Evolutionary conservation across 2,888 invertebrate genomes (phyloP).

Genomic region (Acleris emargana): DNA sequence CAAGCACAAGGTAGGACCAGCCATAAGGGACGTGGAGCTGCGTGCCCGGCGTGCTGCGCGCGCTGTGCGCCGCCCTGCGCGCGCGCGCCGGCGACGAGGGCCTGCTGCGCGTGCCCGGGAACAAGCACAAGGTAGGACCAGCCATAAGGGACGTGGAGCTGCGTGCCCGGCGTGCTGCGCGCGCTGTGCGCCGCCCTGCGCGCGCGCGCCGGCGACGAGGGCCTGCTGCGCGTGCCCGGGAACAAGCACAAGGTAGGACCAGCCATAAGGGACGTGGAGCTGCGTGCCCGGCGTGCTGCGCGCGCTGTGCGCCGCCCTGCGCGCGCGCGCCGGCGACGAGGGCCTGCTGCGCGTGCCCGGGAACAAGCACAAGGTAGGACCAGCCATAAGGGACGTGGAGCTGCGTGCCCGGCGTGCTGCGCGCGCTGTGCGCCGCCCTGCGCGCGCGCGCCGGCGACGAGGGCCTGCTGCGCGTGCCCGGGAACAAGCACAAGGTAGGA

Average conservation of each 20-base stretch:
- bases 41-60: constrained; percentile 90
- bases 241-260: constrained; percentile 90
- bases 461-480: no score
- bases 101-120: constrained; percentile 93
- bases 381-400: no score
- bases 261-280: constrained; percentile 87
- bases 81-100: constrained; percentile 92
- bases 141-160: constrained; percentile 88
- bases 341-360: constrained; percentile 95
- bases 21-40: constrained; percentile 88
- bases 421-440: no score
- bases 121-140: constrained; percentile 90
- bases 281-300: constrained; percentile 91
- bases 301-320: constrained; percentile 85
- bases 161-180: constrained; percentile 90
- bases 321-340: constrained; percentile 90
- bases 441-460: no score
- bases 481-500: no score
- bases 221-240: constrained; percentile 93
- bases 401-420: no score
- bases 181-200: constrained; percentile 85
- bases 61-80: constrained; percentile 84
- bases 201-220: constrained; percentile 91
- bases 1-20: constrained; percentile 89
- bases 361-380: constrained; percentile 90